A percentile compares a stretch with the other conserved stretches of the same genome.
phyloP scores from a whole-genome alignment of 1,140 invertebrate genomes.

The Meloidogyne hapla region DNA sequence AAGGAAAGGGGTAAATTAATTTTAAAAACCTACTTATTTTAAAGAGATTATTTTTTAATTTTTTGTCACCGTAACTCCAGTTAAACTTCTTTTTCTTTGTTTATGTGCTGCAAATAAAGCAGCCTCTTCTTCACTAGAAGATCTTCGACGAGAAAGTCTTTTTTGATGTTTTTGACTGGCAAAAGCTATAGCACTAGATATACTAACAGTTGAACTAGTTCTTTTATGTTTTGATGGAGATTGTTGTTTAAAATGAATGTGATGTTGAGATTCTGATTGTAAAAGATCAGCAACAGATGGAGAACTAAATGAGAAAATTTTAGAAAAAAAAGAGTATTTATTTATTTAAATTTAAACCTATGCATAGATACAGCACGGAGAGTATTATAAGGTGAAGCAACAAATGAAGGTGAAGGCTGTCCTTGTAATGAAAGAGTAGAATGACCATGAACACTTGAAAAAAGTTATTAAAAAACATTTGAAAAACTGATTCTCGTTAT shows the following conservation, averaged over 20 bases:
- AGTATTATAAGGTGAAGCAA: slow-evolving; percentile 63
- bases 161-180: slow-evolving; percentile 5
- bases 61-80: background rate
- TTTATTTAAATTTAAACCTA: slow-evolving; percentile 51
- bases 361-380: slow-evolving; percentile 55
- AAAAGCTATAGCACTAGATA: background rate
- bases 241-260: background rate
- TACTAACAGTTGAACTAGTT: background rate
- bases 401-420: slow-evolving; percentile 49
- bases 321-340: slow-evolving; percentile 1
- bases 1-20: too few relatives aligned
- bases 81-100: background rate
- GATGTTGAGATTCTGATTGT: background rate
- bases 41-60: background rate
- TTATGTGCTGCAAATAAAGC: background rate
- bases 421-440: slow-evolving; percentile 61
- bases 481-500: too few relatives aligned
- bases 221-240: background rate
- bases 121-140: background rate
- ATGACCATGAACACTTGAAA: slow-evolving; percentile 59
- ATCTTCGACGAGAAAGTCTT: background rate
- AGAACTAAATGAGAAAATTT: background rate
- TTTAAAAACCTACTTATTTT: background rate
- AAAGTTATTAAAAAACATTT: slow-evolving; percentile 1
- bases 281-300: background rate